Base-by-base conservation (phyloP, 2,113 vertebrate genomes). In the Haemorhous mexicanus region DNA sequence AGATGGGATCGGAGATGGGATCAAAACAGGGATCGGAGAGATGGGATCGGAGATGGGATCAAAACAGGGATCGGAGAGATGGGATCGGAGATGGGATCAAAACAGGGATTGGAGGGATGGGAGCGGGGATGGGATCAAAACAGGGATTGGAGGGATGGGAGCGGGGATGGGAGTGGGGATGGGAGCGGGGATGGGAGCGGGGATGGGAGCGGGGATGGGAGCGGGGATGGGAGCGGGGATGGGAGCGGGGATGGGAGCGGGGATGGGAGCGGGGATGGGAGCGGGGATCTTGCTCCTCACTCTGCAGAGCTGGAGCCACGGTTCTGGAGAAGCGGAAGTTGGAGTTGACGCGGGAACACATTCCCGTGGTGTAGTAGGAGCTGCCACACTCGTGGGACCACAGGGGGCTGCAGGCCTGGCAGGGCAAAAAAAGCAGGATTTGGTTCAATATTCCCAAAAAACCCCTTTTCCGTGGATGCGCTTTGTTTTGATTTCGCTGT, bases 371-470 rank as follows among this genome's bases (percentile, higher is more conserved):
- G 97, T 99, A 99, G 95, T 99, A 98, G 73, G 99, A 99, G 81
- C 99, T 99, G 35, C 99, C 99, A 35, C 99, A 99, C 89, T 99
- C 99, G 7, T 99, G 99, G 28, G 99, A 99, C 99, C 99, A 99
- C 86, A 99, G 98, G 0, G 99, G 99, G 64, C 99, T 99, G 90
- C 99, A 99, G 70, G 98, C 98, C 99, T 99, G 95, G 6, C 3
- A 3, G 26, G 43, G 1, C 20, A 4, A 13, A 27, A 27, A 35
- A 39, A 10, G 12, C 10, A 7, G 53, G 75, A 56, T 21, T 44
- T 17, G 41, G 13, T 6, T 66, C 9, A 39, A 39, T 11, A 39
- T 39, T 39, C 39, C 39, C 39, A 11, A 39, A 11, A 39, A 5
- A 10, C 21, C 47, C 35, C 26, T 16, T 41, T 12, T 11, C 55